Evolutionary conservation across 2,888 invertebrate species (phyloP).

Genomic region (Tipula helvola): DNA sequence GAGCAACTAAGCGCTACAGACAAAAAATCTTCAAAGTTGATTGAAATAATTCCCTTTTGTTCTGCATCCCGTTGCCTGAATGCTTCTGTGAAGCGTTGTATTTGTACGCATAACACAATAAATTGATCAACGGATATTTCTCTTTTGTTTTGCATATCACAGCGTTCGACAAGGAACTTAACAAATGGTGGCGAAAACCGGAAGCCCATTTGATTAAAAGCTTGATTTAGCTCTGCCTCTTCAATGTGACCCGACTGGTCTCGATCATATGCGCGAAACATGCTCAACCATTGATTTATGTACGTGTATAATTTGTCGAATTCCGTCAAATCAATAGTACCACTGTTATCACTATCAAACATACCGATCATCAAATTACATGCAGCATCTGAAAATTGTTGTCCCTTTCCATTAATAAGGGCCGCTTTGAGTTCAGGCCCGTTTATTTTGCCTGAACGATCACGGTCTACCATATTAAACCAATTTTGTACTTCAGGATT

Average conservation of each 20-base stretch:
- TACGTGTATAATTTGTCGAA: slow-evolving; percentile 79
- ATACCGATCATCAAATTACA: slow-evolving; percentile 78
- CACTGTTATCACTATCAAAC: slow-evolving; percentile 76
- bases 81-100: slow-evolving; percentile 79
- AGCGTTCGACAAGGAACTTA: slow-evolving; percentile 53
- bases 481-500: slow-evolving; percentile 69
- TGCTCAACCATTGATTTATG: slow-evolving; percentile 76
- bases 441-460: slow-evolving; percentile 70
- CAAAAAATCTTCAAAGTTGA: slow-evolving; percentile 86
- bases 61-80: slow-evolving; percentile 69
- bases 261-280: slow-evolving; percentile 74
- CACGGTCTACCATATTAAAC: slow-evolving; percentile 73
- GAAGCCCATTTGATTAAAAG: slow-evolving; percentile 81
- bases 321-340: slow-evolving; percentile 72
- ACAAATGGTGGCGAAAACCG: slow-evolving; percentile 68
- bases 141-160: slow-evolving; percentile 48
- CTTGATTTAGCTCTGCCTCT: slow-evolving; percentile 61
- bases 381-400: slow-evolving; percentile 67
- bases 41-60: slow-evolving; percentile 68
- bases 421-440: slow-evolving; percentile 65
- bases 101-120: slow-evolving; percentile 77
- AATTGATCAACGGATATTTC: slow-evolving; percentile 74
- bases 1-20: slow-evolving; percentile 67
- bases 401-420: slow-evolving; percentile 73
- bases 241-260: slow-evolving; percentile 79